Conservation (phyloP, 2,888 invertebrate species). For the Onthophagus sagittarius region DNA sequence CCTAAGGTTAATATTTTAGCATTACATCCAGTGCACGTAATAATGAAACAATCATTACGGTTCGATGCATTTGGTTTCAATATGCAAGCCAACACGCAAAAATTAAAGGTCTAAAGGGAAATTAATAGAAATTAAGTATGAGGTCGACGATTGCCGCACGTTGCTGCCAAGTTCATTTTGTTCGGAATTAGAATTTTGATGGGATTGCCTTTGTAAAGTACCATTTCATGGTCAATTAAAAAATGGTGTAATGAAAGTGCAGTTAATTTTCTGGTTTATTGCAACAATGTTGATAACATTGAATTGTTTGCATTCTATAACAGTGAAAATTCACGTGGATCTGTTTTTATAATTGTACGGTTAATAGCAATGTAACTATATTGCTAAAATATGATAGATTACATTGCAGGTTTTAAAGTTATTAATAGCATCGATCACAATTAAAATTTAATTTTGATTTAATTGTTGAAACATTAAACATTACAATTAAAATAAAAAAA, state of each 20-base stretch:
- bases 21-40: not conserved
- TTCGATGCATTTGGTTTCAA: not conserved
- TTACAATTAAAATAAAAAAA: no score
- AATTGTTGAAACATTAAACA: no score
- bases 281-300: not conserved
- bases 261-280: not conserved
- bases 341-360: no score
- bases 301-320: not conserved
- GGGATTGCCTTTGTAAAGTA: not conserved
- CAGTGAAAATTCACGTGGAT: no score
- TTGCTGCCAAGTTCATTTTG: not conserved
- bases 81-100: not conserved
- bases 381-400: no score
- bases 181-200: not conserved
- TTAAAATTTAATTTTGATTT: no score
- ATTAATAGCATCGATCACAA: no score
- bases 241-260: not conserved
- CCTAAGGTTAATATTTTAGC: not conserved
- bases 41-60: not conserved
- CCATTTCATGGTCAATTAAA: not conserved
- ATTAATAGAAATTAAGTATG: not conserved
- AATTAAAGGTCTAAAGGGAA: not conserved
- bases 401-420: no score
- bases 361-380: no score
- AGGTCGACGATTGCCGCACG: not conserved